Evolutionary conservation across 2,888 invertebrate genomes (phyloP), one percentile per base, ranked within the genome.

Genomic region (Xylophagus ater): DNA sequence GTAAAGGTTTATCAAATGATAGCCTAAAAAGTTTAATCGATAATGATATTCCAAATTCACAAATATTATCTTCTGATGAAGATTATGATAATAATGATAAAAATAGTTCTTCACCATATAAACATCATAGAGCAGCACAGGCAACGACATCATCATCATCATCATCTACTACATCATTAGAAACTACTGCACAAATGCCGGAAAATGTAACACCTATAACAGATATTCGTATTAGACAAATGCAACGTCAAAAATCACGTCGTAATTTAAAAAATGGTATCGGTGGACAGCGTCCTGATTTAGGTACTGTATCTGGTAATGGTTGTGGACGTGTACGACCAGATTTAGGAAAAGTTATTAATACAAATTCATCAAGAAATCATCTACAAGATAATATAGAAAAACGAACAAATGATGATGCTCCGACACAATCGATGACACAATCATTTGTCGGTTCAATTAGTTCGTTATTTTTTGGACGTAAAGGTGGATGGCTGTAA

Each of bases 401-500:
- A 45, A 53, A 40, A 12, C 30, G 35, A 35, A 20, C 29, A 4
- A 41, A 40, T 9, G 43, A 43, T 3, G 35, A 35, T 14, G 32
- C 30, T 10, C 12, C 33, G 13, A 26, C 35, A 3, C 46, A 48
- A 34, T 43, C 49, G 13, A 39, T 49, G 29, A 58, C 69, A 34
- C 70, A 71, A 46, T 62, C 70, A 5, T 70, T 78, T 35, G 70
- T 86, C 23, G 86, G 86, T 41, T 82, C 83, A 30, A 74, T 85
- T 47, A 82, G 83, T 65, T 77, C 81, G 42, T 66, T 85, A 52
- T 68, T 87, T 35, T 88, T 88, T 62, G 87, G 87, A 24, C 72
- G 88, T 45, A 88, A 88, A 57, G 88, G 88, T 35, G 88, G 87
- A 37, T 71, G 86, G 52, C 73, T 86, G 53, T 80, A 76, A 64